Percentiles rank a stretch among this genome's conserved stretches.
Evolutionary conservation across 2,113 vertebrate genomes (phyloP).

Genomic region (Syrrhaptes paradoxus): DNA sequence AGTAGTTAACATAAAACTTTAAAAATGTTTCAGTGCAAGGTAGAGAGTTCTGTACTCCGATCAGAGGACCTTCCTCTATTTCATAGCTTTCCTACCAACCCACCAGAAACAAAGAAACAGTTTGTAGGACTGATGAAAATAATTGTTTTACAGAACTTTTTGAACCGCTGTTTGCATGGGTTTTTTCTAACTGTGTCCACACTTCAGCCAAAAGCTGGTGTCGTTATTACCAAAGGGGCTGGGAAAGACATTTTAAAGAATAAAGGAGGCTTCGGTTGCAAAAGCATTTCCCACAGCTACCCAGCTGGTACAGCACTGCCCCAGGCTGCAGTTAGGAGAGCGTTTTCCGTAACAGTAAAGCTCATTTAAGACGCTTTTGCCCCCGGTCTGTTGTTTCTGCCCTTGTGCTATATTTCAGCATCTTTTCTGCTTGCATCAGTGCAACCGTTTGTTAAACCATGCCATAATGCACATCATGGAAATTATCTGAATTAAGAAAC

Average conservation of each 20-base stretch:
- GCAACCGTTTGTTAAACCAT: neutral
- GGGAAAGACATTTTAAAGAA: conserved; percentile 21
- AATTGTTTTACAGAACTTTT: neutral
- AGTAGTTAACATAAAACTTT: accelerated
- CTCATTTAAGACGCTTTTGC: neutral
- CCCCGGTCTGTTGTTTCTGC: neutral
- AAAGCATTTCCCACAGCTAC: conserved; percentile 16
- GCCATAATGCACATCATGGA: neutral
- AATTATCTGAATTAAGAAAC: neutral
- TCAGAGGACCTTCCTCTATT: neutral
- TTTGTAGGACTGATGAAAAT: neutral
- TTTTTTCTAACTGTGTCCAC: neutral
- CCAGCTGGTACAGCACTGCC: neutral
- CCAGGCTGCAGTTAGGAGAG: neutral
- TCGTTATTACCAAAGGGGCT: neutral
- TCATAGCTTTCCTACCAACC: neutral
- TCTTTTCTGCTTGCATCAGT: neutral
- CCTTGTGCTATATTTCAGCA: neutral
- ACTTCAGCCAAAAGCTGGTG: neutral
- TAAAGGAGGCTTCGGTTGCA: neutral
- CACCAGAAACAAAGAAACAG: neutral
- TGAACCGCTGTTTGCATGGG: neutral
- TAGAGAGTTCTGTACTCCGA: neutral
- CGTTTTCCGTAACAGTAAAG: neutral
- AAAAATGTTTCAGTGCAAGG: neutral